These are phyloP conservation scores for Pseudopipra pipra DNA, from an alignment of 2,113 vertebrate genomes.

Conservation along the genomic window DNA sequence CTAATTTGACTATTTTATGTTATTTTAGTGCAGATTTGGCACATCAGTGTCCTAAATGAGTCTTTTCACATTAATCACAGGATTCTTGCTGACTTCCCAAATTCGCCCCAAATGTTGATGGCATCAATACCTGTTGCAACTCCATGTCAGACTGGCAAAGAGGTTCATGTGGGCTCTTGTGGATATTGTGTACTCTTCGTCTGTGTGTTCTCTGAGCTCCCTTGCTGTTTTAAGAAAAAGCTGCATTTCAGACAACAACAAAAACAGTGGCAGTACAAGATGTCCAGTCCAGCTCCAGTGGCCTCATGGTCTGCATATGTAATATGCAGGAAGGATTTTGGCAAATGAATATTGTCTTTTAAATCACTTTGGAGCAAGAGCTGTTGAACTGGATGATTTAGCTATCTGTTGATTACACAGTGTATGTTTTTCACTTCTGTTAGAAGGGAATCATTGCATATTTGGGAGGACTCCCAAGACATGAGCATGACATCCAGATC, in stretches of 20 bases:
- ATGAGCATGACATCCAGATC: not conserved
- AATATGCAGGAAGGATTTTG: not conserved
- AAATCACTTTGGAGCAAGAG: not conserved
- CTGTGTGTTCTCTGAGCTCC: not conserved
- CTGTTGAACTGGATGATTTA: slow-evolving; percentile 32
- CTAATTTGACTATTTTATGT: not conserved
- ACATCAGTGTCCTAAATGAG: not conserved
- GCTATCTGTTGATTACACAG: not conserved
- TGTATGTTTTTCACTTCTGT: not conserved
- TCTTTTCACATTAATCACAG: not conserved
- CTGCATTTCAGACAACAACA: not conserved
- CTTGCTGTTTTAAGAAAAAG: not conserved
- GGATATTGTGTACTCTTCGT: accelerated
- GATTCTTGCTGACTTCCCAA: not conserved
- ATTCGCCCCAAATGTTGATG: not conserved
- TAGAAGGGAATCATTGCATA: not conserved
- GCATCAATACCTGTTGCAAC: not conserved
- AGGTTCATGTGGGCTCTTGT: not conserved
- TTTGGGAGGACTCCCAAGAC: not conserved
- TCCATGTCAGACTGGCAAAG: not conserved
- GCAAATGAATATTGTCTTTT: not conserved
- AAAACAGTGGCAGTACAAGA: not conserved
- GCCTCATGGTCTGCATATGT: not conserved
- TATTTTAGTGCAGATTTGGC: not conserved
- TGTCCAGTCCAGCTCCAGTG: not conserved